Conservation (phyloP, 2,888 invertebrate species). For the Trissoscelio sp. region DNA sequence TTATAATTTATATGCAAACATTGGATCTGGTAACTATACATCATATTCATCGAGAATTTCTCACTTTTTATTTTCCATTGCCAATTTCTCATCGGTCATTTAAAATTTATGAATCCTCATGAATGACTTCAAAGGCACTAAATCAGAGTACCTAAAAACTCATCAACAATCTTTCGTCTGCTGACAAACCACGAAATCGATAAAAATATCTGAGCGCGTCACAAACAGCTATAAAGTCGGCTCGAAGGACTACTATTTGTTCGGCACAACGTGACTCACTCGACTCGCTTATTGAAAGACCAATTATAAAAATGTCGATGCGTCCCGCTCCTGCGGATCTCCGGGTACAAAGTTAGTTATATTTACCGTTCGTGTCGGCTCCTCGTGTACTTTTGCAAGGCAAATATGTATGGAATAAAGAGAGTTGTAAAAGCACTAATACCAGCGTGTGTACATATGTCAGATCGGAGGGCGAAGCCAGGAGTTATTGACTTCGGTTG, state of each 20-base stretch:
- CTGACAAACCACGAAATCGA: constrained; percentile 16
- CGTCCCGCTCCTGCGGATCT: constrained; percentile 33
- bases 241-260: constrained; percentile 25
- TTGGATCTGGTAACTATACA: no score
- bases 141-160: no score
- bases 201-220: neutral
- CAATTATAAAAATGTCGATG: constrained; percentile 62
- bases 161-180: no score
- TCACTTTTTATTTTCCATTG: no score
- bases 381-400: constrained; percentile 56
- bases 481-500: constrained; percentile 68
- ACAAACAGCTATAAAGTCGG: neutral
- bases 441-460: constrained; percentile 57
- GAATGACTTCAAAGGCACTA: no score
- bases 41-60: no score
- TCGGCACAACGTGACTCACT: constrained; percentile 50
- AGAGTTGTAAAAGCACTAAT: constrained; percentile 67
- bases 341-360: constrained; percentile 50
- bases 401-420: constrained; percentile 62
- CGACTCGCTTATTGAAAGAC: constrained; percentile 52
- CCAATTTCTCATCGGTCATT: no score
- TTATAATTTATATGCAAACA: no score
- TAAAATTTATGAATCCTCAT: no score
- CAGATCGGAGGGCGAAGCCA: constrained; percentile 59
- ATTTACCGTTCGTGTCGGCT: constrained; percentile 50